Evolutionary conservation across 1,140 invertebrate genomes (phyloP).

Genomic region (Tetramorium alpestre): DNA sequence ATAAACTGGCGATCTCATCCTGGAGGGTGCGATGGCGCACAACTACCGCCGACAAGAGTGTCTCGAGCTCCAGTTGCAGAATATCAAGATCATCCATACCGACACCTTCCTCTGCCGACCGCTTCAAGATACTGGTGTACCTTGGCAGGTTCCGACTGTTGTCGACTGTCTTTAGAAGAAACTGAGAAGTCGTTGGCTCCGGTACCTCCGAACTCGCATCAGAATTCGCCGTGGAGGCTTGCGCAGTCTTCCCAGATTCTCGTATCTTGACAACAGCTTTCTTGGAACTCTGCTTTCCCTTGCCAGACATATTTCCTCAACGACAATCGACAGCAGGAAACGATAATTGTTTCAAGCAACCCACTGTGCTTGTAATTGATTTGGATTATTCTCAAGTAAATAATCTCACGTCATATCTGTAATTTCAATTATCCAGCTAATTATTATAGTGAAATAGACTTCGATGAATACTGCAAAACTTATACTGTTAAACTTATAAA

Average conservation of each 20-base stretch:
- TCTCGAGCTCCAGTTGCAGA: constrained; percentile 95
- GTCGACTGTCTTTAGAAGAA: constrained; percentile 86
- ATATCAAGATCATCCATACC: constrained; percentile 94
- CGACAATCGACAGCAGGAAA: neutral
- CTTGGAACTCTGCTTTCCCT: constrained; percentile 84
- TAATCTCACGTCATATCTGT: constrained; percentile 1
- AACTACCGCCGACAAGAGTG: constrained; percentile 92
- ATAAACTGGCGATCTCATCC: constrained; percentile 90
- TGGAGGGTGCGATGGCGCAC: constrained; percentile 91
- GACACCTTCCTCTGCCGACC: constrained; percentile 88
- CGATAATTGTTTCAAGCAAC: neutral
- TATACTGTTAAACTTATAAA: neutral
- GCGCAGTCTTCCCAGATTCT: constrained; percentile 80
- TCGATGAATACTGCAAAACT: neutral
- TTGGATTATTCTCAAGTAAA: neutral
- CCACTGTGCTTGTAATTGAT: neutral
- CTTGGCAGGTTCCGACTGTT: constrained; percentile 86
- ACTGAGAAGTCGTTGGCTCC: constrained; percentile 75
- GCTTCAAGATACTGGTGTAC: constrained; percentile 86
- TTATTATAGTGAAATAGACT: neutral
- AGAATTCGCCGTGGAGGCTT: constrained; percentile 67
- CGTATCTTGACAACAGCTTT: constrained; percentile 81
- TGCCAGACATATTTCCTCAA: constrained; percentile 81
- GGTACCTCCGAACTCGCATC: constrained; percentile 76
- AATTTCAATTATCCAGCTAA: constrained; percentile 14